Evolutionary conservation across 2,797 vertebrate genomes (phyloP), one percentile per base, ranked within the genome.

Genomic region (Ateles fusciceps): DNA sequence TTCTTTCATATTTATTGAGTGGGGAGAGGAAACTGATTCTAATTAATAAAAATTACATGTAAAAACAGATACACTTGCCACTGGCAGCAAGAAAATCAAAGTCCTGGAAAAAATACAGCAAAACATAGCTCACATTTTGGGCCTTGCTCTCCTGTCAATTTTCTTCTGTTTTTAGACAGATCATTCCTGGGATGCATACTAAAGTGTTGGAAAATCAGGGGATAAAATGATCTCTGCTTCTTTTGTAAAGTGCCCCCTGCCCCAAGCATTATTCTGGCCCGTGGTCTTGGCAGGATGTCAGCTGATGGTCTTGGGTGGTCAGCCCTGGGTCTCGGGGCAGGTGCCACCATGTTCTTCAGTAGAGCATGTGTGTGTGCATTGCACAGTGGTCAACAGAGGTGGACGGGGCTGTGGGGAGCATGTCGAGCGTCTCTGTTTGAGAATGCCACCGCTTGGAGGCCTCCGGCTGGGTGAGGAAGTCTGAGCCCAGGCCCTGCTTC

Each of bases 21-120:
- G 61, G 59, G 52, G 52, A 93, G 33, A 87, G 50, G 48, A 89
- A 85, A 84, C 7, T 1, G 42, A 84, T 94, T 96, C 89, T 96
- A 85, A 83, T 87, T 89, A 96, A 97, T 96, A 91, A 96, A 93
- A 96, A 92, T 87, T 93, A 57, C 79, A 76, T 91, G 91, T 86
- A 33, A 89, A 94, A 93, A 83, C 85, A 94, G 83, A 95, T 92
- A 81, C 10, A 17, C 11, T 88, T 76, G 86, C 68, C 71, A 50
- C 39, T 59, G 79, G 59, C 93, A 93, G 91, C 68, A 95, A 78
- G 64, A 88, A 94, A 96, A 91, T 94, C 93, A 83, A 85, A 97
- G 89, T 96, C 85, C 87, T 79, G 59, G 24, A 57, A 95, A 50
- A 26, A 28, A 19, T 46, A 75, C 79, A 55, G 74, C 33, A 52